Conservation (phyloP, 2,113 vertebrate genomes). For the Jacana jacana region DNA sequence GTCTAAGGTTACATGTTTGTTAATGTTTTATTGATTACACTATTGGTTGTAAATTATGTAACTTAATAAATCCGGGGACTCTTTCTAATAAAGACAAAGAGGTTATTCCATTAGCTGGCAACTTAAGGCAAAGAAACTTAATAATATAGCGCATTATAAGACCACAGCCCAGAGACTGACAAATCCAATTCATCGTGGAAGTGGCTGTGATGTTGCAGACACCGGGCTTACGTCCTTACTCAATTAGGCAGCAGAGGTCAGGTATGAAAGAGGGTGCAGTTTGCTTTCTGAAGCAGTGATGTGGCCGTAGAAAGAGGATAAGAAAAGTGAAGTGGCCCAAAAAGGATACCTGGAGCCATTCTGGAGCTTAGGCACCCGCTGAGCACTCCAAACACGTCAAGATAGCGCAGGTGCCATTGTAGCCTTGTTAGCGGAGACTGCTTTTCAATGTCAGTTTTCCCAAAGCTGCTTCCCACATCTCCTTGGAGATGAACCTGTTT, state of each 20-base stretch:
- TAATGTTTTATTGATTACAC: constrained; percentile 76
- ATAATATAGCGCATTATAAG: constrained; percentile 53
- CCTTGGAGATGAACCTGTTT: background rate
- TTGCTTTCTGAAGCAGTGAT: background rate
- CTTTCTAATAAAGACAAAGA: constrained; percentile 64
- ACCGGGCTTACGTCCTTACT: background rate
- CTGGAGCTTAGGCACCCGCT: background rate
- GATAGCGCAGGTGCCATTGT: accelerated
- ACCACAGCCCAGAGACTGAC: constrained; percentile 42
- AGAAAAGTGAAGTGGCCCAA: background rate
- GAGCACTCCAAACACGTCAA: accelerated
- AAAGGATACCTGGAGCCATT: background rate
- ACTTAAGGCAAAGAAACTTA: constrained; percentile 66
- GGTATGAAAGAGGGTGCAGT: background rate
- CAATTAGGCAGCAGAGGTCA: background rate
- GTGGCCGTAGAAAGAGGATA: background rate
- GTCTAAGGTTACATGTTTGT: constrained; percentile 69
- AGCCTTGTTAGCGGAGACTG: background rate
- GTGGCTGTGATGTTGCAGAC: constrained; percentile 41
- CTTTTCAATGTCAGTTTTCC: background rate
- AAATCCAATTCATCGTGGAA: constrained; percentile 59
- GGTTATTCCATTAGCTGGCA: constrained; percentile 73
- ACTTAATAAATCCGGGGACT: constrained; percentile 72
- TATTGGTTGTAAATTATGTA: constrained; percentile 75
- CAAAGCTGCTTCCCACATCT: background rate